phyloP scores from a whole-genome alignment of 2,797 vertebrate species.

The Enteromius fasciolatus region DNA sequence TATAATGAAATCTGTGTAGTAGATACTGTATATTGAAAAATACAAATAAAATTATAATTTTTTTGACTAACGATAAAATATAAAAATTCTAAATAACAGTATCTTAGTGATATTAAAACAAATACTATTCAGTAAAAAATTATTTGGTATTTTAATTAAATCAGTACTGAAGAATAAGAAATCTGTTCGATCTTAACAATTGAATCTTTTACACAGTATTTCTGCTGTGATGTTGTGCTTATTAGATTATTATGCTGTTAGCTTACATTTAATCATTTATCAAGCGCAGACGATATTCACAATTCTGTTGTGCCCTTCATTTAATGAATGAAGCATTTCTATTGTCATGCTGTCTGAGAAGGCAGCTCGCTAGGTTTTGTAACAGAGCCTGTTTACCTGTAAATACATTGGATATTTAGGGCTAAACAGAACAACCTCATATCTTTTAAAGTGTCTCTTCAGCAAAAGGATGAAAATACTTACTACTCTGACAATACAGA shows the following conservation, averaged over 20 bases:
- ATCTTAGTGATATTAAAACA: neutral
- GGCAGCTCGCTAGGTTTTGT: neutral
- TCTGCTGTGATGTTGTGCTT: neutral
- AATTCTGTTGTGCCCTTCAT: neutral
- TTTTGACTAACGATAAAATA: neutral
- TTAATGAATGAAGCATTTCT: neutral
- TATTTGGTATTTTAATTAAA: neutral
- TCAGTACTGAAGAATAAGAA: neutral
- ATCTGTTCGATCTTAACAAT: neutral
- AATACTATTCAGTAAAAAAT: neutral
- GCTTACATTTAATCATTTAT: neutral
- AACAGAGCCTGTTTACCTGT: neutral
- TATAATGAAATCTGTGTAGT: too few species aligned
- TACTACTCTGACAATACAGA: constrained; percentile 1
- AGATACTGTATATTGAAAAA: too few species aligned
- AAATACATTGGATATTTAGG: neutral
- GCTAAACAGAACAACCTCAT: constrained; percentile 32
- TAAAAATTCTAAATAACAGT: neutral
- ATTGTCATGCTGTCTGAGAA: neutral
- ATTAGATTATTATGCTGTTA: neutral
- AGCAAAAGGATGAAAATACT: constrained; percentile 26
- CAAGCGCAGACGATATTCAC: neutral
- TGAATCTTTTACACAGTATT: neutral
- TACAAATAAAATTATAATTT: too few species aligned
- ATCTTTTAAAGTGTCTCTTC: constrained; percentile 37